Evolutionary conservation across 2,113 vertebrate genomes (phyloP), one percentile per base, ranked within the genome.

Genomic region (Corythoichthys haematopterus): DNA sequence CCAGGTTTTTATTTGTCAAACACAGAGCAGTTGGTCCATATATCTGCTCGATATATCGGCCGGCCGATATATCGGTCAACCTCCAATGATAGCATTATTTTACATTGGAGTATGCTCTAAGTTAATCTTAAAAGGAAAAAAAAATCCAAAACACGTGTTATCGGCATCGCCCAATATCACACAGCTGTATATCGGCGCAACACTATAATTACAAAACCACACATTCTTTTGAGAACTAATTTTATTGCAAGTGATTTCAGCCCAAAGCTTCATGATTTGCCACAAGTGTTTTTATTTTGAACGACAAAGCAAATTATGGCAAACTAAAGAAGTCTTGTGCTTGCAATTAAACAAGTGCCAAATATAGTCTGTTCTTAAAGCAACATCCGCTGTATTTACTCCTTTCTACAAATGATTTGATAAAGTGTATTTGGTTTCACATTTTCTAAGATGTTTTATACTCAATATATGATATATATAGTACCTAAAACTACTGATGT

Each of bases 341-440:
- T 81, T 81, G 80, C 51, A 66, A 74, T 74, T 79, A 59, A 80
- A 46, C 59, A 61, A 33, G 69, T 35, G 35, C 71, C 67, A 81
- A 79, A 79, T 64, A 74, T 15, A 33, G 14, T 8, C 46, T 13
- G 11, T 43, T 58, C 16, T 1, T 37, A 6, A 43, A 43, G 13
- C 8, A 36, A 33, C 37, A 16, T 2, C 36, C 40, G 36, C 36
- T 60, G 36, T 33, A 55, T 55, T 66, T 33, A 11, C 47, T 70
- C 40, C 45, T 68, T 72, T 79, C 20, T 0, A 20, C 40, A 1
- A 9, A 10, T 38, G 28, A 55, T 65, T 60, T 38, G 45, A 62
- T 47, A 45, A 13, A 66, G 62, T 20, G 47, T 47, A 50, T 6
- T 3, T 55, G 38, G 37, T 70, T 80, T 70, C 35, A 37, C 20